Evolutionary conservation across 2,888 invertebrate species (phyloP).

Genomic region (Lamproptera curius): DNA sequence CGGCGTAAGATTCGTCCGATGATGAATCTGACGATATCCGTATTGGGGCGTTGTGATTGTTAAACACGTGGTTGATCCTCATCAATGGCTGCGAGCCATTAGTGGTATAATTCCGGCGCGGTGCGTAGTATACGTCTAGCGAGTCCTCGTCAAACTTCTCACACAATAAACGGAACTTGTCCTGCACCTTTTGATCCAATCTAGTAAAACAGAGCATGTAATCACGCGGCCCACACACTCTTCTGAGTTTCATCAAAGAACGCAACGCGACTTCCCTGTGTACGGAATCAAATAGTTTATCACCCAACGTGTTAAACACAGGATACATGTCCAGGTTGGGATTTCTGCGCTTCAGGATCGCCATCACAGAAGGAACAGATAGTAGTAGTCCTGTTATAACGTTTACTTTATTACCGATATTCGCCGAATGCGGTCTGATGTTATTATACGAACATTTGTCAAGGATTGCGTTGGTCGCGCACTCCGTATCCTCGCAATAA

Average conservation of each 20-base stretch:
- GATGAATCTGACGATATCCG: constrained; percentile 61
- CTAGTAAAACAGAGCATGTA: constrained; percentile 78
- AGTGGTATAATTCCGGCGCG: constrained; percentile 49
- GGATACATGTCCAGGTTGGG: constrained; percentile 68
- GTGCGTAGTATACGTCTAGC: constrained; percentile 66
- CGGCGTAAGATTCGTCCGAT: constrained; percentile 80
- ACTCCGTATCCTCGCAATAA: constrained; percentile 82
- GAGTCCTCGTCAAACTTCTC: constrained; percentile 70
- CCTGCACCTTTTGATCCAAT: constrained; percentile 67
- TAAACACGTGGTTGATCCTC: constrained; percentile 58
- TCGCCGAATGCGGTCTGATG: constrained; percentile 71
- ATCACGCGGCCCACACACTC: constrained; percentile 81
- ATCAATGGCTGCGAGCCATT: constrained; percentile 49
- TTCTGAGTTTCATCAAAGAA: constrained; percentile 83
- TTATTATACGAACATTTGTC: constrained; percentile 82
- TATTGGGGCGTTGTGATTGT: constrained; percentile 46
- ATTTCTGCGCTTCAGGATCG: constrained; percentile 72
- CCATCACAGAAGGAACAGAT: constrained; percentile 80
- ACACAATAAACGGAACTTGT: constrained; percentile 66
- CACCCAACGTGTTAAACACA: constrained; percentile 73
- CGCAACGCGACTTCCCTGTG: constrained; percentile 85
- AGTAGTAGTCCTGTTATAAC: constrained; percentile 82
- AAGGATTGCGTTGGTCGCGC: constrained; percentile 81
- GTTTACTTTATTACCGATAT: constrained; percentile 70
- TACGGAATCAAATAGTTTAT: constrained; percentile 70